Conservation (phyloP, 37 sponge, comb jelly and placozoan genomes). For the Bolinopsis microptera region DNA sequence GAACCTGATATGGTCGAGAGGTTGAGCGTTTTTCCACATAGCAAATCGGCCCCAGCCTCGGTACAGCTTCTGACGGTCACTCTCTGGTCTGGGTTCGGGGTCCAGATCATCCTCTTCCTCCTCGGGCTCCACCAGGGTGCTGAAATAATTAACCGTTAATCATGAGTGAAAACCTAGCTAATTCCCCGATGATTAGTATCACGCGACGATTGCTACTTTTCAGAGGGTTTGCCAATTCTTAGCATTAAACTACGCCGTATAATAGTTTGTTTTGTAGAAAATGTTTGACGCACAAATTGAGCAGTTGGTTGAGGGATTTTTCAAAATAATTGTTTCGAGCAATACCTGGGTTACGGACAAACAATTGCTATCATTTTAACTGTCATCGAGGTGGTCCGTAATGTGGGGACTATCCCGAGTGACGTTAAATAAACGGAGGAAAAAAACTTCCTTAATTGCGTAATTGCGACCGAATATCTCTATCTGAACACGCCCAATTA, state of each 20-base stretch:
- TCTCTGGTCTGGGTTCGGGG: neutral
- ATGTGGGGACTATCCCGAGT: too few relatives aligned
- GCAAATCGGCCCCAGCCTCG: constrained; percentile 28
- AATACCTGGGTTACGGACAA: too few relatives aligned
- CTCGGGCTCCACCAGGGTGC: neutral
- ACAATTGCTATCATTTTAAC: neutral
- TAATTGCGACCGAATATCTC: neutral
- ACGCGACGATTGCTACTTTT: too few relatives aligned
- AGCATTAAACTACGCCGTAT: too few relatives aligned
- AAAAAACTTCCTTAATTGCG: neutral
- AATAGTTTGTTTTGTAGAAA: too few relatives aligned
- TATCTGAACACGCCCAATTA: neutral
- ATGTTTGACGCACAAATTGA: too few relatives aligned
- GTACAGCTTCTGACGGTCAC: constrained; percentile 51
- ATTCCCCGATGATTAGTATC: neutral
- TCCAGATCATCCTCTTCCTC: neutral
- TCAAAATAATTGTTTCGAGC: neutral
- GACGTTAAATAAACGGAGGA: neutral
- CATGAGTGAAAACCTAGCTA: too few relatives aligned
- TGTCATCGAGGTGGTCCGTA: neutral
- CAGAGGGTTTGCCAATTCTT: too few relatives aligned
- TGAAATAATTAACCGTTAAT: neutral
- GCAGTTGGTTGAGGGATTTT: too few relatives aligned
- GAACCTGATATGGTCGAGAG: constrained; percentile 59
- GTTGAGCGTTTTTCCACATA: constrained; percentile 27